These are phyloP conservation scores for Shinisaurus crocodilurus DNA, from an alignment of 2,113 vertebrate genomes.

Conservation along the genomic window DNA sequence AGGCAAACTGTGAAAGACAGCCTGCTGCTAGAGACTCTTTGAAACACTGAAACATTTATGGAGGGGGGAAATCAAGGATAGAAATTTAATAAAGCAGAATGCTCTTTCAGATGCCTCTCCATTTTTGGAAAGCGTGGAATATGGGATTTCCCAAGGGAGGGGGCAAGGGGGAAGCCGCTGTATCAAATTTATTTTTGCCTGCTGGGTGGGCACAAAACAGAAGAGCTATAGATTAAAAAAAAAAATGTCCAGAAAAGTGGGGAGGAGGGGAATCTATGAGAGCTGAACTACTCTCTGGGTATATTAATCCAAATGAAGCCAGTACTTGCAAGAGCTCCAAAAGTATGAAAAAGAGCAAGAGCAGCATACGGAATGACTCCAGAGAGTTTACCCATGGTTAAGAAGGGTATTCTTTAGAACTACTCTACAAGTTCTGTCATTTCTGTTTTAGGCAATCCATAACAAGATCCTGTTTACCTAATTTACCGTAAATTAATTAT, in stretches of 20 bases:
- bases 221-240: slow-evolving; percentile 39
- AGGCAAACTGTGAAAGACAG: slow-evolving; percentile 56
- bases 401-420: slow-evolving; percentile 33
- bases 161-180: slow-evolving; percentile 20
- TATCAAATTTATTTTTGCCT: slow-evolving; percentile 19
- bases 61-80: slow-evolving; percentile 41
- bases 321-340: slow-evolving; percentile 34
- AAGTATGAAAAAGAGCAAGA: slow-evolving; percentile 46
- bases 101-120: slow-evolving; percentile 56
- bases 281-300: slow-evolving; percentile 42
- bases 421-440: background rate
- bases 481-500: slow-evolving; percentile 30
- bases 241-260: slow-evolving; percentile 45
- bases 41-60: slow-evolving; percentile 50
- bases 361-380: slow-evolving; percentile 3
- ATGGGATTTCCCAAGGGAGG: background rate
- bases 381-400: slow-evolving; percentile 19
- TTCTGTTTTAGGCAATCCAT: slow-evolving; percentile 46
- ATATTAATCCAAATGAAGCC: slow-evolving; percentile 47
- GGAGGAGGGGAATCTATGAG: slow-evolving; percentile 36
- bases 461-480: slow-evolving; percentile 30
- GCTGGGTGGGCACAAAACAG: slow-evolving; percentile 52
- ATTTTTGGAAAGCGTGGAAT: background rate
- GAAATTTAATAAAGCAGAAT: slow-evolving; percentile 52
- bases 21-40: slow-evolving; percentile 61